A percentile compares a stretch with the other conserved stretches of the same genome.
phyloP scores from a whole-genome alignment of 2,113 vertebrate genomes.

The Dolichallabes microphthalmus region DNA sequence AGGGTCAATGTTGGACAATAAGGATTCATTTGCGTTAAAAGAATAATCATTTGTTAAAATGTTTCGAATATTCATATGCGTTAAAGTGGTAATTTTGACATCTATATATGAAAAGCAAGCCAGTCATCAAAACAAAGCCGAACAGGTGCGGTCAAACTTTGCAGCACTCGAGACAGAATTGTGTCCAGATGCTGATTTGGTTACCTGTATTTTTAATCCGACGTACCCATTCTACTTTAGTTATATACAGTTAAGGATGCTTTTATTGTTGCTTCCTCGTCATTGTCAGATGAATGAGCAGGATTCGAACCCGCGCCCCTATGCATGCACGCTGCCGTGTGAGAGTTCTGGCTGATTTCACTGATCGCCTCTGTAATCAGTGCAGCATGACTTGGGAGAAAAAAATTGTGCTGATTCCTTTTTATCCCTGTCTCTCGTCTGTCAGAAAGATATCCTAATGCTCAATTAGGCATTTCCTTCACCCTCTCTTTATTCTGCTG shows the following conservation, averaged over 20 bases:
- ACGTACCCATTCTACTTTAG: background rate
- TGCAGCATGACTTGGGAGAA: constrained; percentile 42
- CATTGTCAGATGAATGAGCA: background rate
- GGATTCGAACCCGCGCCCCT: background rate
- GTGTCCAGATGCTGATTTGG: background rate
- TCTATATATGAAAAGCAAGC: too few relatives aligned
- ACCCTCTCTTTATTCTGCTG: constrained; percentile 50
- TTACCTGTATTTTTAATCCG: background rate
- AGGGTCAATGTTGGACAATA: too few relatives aligned
- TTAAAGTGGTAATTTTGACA: too few relatives aligned
- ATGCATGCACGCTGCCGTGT: background rate
- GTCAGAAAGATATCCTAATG: constrained; percentile 55
- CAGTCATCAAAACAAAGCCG: too few relatives aligned
- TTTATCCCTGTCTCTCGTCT: constrained; percentile 53
- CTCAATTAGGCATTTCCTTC: constrained; percentile 56
- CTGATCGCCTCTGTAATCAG: constrained; percentile 38
- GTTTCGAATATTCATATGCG: too few relatives aligned
- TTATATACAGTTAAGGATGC: background rate
- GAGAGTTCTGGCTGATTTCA: constrained; percentile 15
- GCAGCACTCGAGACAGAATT: too few relatives aligned
- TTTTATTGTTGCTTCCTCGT: background rate
- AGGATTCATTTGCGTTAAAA: too few relatives aligned
- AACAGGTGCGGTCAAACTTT: too few relatives aligned
- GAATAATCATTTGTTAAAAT: too few relatives aligned
- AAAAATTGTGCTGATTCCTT: constrained; percentile 33